These are phyloP conservation scores for Oxytorus armatus DNA, from an alignment of 2,888 invertebrate genomes.

Conservation along the genomic window DNA sequence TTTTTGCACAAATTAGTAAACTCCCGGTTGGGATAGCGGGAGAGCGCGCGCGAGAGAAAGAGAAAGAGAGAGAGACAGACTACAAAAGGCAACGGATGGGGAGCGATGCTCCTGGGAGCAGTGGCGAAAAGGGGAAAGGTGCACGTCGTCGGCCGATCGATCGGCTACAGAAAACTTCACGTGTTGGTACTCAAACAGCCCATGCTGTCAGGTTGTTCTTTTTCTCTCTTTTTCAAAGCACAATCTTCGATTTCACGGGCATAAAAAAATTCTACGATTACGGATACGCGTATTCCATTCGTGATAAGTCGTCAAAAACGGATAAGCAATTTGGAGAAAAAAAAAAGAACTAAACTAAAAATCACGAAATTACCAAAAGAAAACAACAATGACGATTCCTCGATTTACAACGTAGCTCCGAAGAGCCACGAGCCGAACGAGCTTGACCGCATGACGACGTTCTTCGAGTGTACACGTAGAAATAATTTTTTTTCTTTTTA, in stretches of 20 bases:
- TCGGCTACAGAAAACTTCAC: slow-evolving; percentile 54
- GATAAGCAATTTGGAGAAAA: too few relatives aligned
- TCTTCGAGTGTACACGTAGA: not conserved
- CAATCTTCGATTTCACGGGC: not conserved
- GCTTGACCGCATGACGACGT: slow-evolving; percentile 52
- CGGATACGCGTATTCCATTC: not conserved
- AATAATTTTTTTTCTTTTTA: slow-evolving; percentile 3
- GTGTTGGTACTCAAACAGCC: slow-evolving; percentile 43
- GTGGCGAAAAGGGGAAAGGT: slow-evolving; percentile 18
- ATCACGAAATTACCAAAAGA: too few relatives aligned
- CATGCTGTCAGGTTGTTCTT: slow-evolving; percentile 38
- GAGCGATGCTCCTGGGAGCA: slow-evolving; percentile 9
- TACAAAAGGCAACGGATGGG: not conserved
- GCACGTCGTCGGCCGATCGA: slow-evolving; percentile 64
- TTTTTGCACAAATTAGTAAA: too few relatives aligned
- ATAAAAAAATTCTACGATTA: not conserved
- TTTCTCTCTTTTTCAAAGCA: not conserved
- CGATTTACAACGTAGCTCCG: not conserved
- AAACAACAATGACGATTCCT: not conserved
- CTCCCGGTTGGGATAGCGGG: too few relatives aligned
- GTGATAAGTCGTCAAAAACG: too few relatives aligned
- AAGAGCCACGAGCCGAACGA: slow-evolving; percentile 35
- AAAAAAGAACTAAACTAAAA: not conserved
- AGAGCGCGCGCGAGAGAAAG: not conserved
- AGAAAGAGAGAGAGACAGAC: not conserved